Evolutionary conservation across 2,113 vertebrate genomes (phyloP), one percentile per base, ranked within the genome.

Genomic region (Perca flavescens): DNA sequence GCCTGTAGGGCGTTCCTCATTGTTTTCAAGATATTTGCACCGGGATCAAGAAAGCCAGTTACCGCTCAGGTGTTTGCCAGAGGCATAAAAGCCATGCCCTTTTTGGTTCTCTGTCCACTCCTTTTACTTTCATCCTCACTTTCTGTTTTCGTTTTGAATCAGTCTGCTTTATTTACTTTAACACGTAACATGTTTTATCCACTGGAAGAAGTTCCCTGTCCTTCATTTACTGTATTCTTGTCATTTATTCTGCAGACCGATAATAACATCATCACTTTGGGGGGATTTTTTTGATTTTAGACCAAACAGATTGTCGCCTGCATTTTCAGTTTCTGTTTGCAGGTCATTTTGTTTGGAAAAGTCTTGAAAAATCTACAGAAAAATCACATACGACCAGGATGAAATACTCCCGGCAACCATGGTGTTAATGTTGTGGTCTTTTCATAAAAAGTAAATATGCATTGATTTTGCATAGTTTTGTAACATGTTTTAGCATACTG

Each of bases 111-210:
- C 17, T 15, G 34, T 40, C 2, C 2, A 4, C 21, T 69, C 8
- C 69, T 78, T 83, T 88, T 40, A 1, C 68, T 88, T 85, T 88
- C 22, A 46, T 79, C n/a, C 16, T 68, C 1, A 0, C 47, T 83
- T 69, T 90, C 63, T 4, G 47, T 83, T 83, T 46, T 80, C 14
- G 0, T 22, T 86, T 3, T 82, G 8, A 9, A 4, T 73, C 60
- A 5, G 6, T 3, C 31, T 13, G 12, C 12, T 60, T 62, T 14
- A 8, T 82, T 52, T 52, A 11, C 3, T 53, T 28, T 68, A 36
- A 40, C 4, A 34, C 10, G 16, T 14, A 12, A 28, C 13, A 16
- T 25, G 36, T 15, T 66, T 15, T 15, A 12, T 21, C n/a, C 0
- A 4, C 7, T 28, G 0, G 28, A 2, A 46, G 78, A 84, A 65